These are phyloP conservation scores for Microtus pennsylvanicus DNA, from an alignment of 2,113 vertebrate species.

Conservation along the genomic window DNA sequence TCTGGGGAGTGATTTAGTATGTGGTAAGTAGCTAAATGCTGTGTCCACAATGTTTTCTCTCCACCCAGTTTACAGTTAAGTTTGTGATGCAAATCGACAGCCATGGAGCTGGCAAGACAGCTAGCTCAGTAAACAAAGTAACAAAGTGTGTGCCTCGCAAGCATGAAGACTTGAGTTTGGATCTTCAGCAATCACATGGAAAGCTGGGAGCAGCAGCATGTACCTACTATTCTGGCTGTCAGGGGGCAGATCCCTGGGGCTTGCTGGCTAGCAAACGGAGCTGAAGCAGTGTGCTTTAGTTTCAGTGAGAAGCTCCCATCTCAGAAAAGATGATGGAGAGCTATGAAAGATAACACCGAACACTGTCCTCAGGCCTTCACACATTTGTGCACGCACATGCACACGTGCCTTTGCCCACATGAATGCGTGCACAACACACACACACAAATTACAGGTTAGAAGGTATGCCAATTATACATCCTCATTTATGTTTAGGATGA, in stretches of 20 bases:
- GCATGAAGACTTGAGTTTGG: neutral
- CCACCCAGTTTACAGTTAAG: neutral
- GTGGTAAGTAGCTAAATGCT: neutral
- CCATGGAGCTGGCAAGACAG: neutral
- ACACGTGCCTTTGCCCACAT: neutral
- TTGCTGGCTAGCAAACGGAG: too few relatives aligned
- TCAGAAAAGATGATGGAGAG: neutral
- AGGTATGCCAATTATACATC: neutral
- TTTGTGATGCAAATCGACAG: conserved; percentile 16
- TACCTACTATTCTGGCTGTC: too few relatives aligned
- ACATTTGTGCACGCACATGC: neutral
- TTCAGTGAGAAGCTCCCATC: neutral
- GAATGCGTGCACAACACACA: neutral
- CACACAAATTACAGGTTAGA: neutral
- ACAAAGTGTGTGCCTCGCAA: neutral
- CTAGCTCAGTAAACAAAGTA: neutral
- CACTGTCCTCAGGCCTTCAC: neutral
- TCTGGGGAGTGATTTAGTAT: neutral
- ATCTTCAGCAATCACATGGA: neutral
- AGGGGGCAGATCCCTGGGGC: neutral
- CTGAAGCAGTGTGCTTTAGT: neutral
- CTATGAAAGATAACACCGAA: neutral
- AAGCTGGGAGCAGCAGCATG: neutral
- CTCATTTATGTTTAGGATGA: conserved; percentile 2
- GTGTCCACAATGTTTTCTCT: neutral